Evolutionary conservation across 1,140 invertebrate genomes (phyloP).

Genomic region (Saccostrea cuccullata): DNA sequence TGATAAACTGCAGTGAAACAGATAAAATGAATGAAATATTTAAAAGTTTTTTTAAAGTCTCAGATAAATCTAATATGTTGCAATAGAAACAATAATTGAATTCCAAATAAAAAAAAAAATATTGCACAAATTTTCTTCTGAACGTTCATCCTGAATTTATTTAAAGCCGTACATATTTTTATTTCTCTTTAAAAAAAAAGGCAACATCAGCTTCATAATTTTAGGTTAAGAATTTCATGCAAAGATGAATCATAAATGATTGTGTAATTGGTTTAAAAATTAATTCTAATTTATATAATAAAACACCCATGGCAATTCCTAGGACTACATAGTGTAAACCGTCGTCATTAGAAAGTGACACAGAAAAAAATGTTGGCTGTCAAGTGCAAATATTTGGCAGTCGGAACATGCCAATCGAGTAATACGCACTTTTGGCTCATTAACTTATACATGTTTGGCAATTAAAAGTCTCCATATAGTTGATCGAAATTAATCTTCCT

Average conservation of each 20-base stretch:
- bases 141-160: no score
- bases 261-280: neutral
- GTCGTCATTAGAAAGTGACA: conserved; percentile 22
- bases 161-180: neutral
- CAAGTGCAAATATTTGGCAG: conserved; percentile 8
- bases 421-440: conserved; percentile 3
- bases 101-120: neutral
- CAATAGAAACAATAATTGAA: neutral
- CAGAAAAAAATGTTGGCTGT: conserved; percentile 24
- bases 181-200: neutral
- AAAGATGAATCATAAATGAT: conserved; percentile 11
- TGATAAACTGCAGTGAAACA: neutral
- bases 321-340: neutral
- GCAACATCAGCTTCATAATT: no score
- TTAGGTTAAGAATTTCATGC: neutral
- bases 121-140: no score
- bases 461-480: conserved; percentile 3
- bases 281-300: neutral
- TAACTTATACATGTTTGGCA: neutral
- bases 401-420: neutral
- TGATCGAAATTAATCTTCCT: conserved; percentile 34
- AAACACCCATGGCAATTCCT: neutral
- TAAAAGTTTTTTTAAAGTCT: neutral
- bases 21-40: neutral
- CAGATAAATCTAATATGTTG: neutral